phyloP scores from a whole-genome alignment of 2,113 vertebrate species.

The Eublepharis macularius region DNA sequence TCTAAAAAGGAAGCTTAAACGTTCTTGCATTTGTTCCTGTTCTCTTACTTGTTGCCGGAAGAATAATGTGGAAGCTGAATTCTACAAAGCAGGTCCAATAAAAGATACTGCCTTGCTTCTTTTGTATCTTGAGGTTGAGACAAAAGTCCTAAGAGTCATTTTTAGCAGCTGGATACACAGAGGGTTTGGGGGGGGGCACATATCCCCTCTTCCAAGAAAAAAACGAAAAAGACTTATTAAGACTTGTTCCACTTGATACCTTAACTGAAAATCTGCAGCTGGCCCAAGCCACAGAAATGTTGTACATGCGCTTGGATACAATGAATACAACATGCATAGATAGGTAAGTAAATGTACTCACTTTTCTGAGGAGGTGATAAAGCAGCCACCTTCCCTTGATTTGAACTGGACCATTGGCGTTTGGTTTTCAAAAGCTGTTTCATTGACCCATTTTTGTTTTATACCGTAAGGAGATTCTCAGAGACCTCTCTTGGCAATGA shows the following conservation, averaged over 20 bases:
- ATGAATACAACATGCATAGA: constrained; percentile 97
- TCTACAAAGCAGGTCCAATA: not conserved
- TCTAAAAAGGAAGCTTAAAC: not conserved
- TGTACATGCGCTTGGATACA: constrained; percentile 96
- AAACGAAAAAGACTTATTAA: not conserved
- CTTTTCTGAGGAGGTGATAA: not conserved
- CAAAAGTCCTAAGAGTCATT: not conserved
- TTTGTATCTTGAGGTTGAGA: not conserved
- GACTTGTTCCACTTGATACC: constrained; percentile 51
- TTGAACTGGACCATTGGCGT: not conserved
- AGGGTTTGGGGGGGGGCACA: no score
- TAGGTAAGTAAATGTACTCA: constrained; percentile 80
- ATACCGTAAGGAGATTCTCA: not conserved
- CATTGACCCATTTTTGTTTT: not conserved
- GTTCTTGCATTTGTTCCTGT: not conserved
- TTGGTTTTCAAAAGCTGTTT: not conserved
- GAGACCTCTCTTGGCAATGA: not conserved
- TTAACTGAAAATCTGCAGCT: constrained; percentile 83
- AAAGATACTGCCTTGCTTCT: not conserved
- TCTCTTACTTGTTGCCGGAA: not conserved
- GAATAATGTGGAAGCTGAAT: not conserved
- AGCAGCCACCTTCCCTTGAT: not conserved
- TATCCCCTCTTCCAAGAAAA: not conserved
- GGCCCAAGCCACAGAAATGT: constrained; percentile 97
- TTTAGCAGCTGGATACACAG: not conserved